These are phyloP conservation scores for Eurystomus gularis DNA, from an alignment of 2,113 vertebrate species.

Conservation along the genomic window DNA sequence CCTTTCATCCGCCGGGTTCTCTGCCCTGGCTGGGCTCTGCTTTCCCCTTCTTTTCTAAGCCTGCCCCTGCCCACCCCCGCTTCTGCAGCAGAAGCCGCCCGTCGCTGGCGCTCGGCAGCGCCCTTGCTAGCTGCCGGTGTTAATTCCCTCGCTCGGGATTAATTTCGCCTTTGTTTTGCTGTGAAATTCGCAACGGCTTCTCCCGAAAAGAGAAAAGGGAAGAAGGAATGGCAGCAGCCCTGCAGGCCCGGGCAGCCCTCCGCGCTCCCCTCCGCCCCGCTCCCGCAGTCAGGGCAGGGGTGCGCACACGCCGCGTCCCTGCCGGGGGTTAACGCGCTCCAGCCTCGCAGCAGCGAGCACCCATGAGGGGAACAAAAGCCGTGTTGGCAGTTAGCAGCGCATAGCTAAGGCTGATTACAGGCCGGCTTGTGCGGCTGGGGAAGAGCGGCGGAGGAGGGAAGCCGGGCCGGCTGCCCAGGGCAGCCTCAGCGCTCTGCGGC, in stretches of 20 bases:
- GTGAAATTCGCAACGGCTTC: neutral
- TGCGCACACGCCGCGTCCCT: neutral
- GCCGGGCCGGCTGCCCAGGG: neutral
- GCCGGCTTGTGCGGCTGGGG: neutral
- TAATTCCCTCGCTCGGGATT: neutral
- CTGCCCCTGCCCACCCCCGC: neutral
- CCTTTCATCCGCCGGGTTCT: neutral
- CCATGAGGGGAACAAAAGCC: neutral
- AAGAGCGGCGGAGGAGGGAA: neutral
- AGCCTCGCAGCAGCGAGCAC: neutral
- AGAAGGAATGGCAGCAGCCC: neutral
- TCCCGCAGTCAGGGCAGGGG: neutral
- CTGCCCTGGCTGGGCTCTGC: accelerated
- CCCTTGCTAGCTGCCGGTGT: neutral
- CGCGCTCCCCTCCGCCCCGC: neutral
- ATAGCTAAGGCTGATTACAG: neutral
- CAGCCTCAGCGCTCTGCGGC: neutral
- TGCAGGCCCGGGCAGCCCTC: no score
- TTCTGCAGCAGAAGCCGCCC: neutral
- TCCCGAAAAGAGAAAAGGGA: neutral
- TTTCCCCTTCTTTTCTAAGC: neutral
- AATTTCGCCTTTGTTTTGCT: neutral
- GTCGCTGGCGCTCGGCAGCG: neutral
- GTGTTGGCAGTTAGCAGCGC: neutral
- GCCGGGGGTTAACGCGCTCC: neutral